A percentile compares a stretch with the other conserved stretches of the same genome.
Evolutionary conservation across 2,888 invertebrate genomes (phyloP).

Genomic region (Lacanobia wlatinum): DNA sequence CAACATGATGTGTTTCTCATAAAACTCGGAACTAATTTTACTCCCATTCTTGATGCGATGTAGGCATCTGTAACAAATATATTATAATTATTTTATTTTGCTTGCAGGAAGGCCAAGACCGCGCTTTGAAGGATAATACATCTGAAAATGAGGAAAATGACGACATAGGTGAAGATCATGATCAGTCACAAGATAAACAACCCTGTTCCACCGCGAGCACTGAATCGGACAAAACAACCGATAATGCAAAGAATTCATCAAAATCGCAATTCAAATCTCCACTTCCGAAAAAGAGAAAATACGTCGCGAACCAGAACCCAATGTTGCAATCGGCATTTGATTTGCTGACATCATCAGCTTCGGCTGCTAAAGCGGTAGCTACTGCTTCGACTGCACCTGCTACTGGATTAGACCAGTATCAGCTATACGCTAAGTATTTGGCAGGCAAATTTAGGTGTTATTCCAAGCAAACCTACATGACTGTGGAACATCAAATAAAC

Average conservation of each 20-base stretch:
- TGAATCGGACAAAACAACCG: slow-evolving; percentile 46
- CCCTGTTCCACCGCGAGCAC: slow-evolving; percentile 42
- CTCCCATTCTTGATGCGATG: slow-evolving; percentile 39
- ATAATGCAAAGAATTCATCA: slow-evolving; percentile 49
- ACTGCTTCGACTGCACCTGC: slow-evolving; percentile 49
- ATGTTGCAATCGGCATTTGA: slow-evolving; percentile 47
- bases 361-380: slow-evolving; percentile 49
- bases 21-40: slow-evolving; percentile 35
- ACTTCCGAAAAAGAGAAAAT: slow-evolving; percentile 50
- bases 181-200: slow-evolving; percentile 42
- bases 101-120: slow-evolving; percentile 34
- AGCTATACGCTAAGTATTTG: slow-evolving; percentile 47
- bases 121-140: slow-evolving; percentile 40
- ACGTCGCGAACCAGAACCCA: slow-evolving; percentile 45
- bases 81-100: slow-evolving; percentile 45
- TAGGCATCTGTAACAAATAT: slow-evolving; percentile 41
- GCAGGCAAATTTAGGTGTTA: slow-evolving; percentile 47
- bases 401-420: slow-evolving; percentile 47
- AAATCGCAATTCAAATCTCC: slow-evolving; percentile 48
- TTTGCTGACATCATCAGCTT: slow-evolving; percentile 46
- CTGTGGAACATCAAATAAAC: slow-evolving; percentile 51
- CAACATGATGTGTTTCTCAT: slow-evolving; percentile 61
- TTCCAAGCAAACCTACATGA: slow-evolving; percentile 30
- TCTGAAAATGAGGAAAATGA: slow-evolving; percentile 42
- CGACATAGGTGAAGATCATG: slow-evolving; percentile 45